These are phyloP conservation scores for Minunthozetes semirufus DNA, from an alignment of 2,888 invertebrate species.

Conservation along the genomic window DNA sequence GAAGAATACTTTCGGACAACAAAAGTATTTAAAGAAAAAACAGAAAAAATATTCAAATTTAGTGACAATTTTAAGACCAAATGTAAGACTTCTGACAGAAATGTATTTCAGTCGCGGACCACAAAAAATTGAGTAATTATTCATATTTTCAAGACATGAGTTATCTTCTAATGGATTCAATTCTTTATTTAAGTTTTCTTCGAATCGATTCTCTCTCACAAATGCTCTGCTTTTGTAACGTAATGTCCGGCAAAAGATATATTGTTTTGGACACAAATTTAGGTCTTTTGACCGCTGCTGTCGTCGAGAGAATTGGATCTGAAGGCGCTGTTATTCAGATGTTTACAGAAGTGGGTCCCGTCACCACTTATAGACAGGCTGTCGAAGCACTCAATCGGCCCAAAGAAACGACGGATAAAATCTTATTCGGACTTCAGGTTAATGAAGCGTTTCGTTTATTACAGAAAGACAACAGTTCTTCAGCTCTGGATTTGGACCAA, in stretches of 20 bases:
- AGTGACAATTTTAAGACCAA: conserved; percentile 70
- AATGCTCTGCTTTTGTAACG: conserved; percentile 70
- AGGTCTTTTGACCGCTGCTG: conserved; percentile 73
- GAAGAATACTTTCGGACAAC: conserved; percentile 79
- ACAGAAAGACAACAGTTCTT: neutral
- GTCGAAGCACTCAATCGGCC: conserved; percentile 72
- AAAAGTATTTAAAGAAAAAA: conserved; percentile 89
- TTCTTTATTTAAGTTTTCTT: conserved; percentile 58
- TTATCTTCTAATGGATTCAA: conserved; percentile 29
- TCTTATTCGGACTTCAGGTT: conserved; percentile 61
- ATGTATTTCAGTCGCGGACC: conserved; percentile 75
- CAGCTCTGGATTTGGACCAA: neutral
- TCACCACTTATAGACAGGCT: conserved; percentile 54
- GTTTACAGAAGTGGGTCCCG: conserved; percentile 44
- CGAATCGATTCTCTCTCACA: conserved; percentile 83
- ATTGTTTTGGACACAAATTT: conserved; percentile 62
- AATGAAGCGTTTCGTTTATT: conserved; percentile 31
- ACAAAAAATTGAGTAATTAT: conserved; percentile 48
- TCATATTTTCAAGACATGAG: neutral
- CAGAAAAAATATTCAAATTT: conserved; percentile 85
- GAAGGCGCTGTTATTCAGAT: conserved; percentile 53
- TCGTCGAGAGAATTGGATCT: conserved; percentile 65
- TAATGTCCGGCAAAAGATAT: conserved; percentile 56
- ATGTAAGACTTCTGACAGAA: conserved; percentile 70
- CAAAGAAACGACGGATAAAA: conserved; percentile 61